Evolutionary conservation across 2,113 vertebrate genomes (phyloP).

Genomic region (Prolemur simus): DNA sequence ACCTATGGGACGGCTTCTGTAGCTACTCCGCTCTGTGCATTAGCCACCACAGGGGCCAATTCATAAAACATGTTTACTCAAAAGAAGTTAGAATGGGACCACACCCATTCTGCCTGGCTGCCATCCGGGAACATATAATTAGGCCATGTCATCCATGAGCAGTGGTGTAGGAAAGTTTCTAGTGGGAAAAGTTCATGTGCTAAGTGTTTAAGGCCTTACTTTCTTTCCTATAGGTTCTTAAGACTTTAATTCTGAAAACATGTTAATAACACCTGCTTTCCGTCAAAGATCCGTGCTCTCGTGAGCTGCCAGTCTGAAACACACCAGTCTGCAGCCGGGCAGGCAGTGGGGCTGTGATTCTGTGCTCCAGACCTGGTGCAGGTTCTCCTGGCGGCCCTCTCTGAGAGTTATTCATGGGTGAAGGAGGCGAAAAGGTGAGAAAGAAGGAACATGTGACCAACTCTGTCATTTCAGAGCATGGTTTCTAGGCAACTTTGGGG

Average conservation of each 20-base stretch:
- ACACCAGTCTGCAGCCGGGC: not conserved
- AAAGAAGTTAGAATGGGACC: conserved; percentile 28
- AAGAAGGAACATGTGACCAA: not conserved
- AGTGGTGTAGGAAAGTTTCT: conserved; percentile 48
- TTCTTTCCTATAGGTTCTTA: conserved; percentile 43
- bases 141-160: conserved; percentile 48
- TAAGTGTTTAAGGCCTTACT: conserved; percentile 28
- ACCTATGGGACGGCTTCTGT: not conserved
- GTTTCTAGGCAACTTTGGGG: conserved; percentile 25
- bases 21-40: not conserved
- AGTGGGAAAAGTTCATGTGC: conserved; percentile 27
- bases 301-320: not conserved
- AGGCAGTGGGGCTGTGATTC: not conserved
- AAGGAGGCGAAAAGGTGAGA: not conserved
- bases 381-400: not conserved
- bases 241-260: conserved; percentile 42
- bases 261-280: not conserved
- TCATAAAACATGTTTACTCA: conserved; percentile 48
- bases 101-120: conserved; percentile 37
- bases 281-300: not conserved
- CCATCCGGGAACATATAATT: conserved; percentile 53
- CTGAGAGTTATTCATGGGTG: not conserved
- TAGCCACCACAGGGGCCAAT: not conserved
- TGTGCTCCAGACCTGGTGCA: not conserved
- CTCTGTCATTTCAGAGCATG: not conserved